Conservation (phyloP, 2,888 invertebrate species). For the Dynastes hyllus region DNA sequence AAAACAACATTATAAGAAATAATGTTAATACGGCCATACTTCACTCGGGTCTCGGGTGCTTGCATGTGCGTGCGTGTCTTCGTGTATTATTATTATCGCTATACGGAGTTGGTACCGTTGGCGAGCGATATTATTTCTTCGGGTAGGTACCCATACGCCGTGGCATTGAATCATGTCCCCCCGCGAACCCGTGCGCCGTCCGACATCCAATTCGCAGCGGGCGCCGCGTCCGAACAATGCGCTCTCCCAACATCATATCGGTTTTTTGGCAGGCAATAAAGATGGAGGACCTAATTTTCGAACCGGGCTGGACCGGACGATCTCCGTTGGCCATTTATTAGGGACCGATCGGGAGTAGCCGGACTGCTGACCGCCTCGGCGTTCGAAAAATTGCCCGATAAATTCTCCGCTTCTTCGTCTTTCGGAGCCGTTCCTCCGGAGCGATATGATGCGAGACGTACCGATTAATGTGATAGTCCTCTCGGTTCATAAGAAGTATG, state of each 20-base stretch:
- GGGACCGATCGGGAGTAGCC: constrained; percentile 45
- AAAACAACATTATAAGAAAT: constrained; percentile 51
- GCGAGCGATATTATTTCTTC: constrained; percentile 50
- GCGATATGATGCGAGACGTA: not conserved
- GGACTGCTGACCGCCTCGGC: constrained; percentile 45
- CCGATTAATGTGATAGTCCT: too few relatives aligned
- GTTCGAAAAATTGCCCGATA: constrained; percentile 51
- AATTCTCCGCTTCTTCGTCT: constrained; percentile 27
- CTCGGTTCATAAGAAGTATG: too few relatives aligned
- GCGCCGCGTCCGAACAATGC: constrained; percentile 68
- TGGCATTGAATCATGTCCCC: constrained; percentile 63
- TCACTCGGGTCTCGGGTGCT: constrained; percentile 35
- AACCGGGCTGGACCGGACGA: constrained; percentile 59
- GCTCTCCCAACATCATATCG: constrained; percentile 66
- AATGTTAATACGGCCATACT: constrained; percentile 52
- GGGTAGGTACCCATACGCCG: constrained; percentile 17
- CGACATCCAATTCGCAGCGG: constrained; percentile 67
- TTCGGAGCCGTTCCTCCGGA: not conserved
- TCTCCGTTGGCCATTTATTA: constrained; percentile 67
- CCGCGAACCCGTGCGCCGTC: constrained; percentile 58
- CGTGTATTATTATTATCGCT: not conserved
- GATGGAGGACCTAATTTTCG: constrained; percentile 70
- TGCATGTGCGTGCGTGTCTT: not conserved
- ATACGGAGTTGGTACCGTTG: not conserved
- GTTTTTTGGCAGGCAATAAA: constrained; percentile 70